phyloP scores from a whole-genome alignment of 2,888 invertebrate species.

The Julus scanicus region DNA sequence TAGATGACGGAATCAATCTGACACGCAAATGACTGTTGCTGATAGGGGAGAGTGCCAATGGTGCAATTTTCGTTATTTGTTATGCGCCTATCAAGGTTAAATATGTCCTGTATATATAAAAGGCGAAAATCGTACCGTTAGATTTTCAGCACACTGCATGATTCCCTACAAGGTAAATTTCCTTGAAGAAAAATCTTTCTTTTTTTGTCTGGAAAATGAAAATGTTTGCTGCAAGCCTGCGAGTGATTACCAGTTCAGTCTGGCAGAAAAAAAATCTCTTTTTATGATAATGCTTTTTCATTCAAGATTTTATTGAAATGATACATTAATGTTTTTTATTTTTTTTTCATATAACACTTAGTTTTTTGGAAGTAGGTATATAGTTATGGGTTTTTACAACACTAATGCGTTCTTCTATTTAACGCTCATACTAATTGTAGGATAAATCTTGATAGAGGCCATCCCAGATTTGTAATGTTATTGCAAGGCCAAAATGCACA shows the following conservation, averaged over 20 bases:
- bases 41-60: slow-evolving; percentile 22
- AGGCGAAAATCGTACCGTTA: background rate
- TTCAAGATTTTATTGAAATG: too few relatives aligned
- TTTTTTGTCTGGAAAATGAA: background rate
- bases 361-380: too few relatives aligned
- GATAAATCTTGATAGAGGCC: too few relatives aligned
- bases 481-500: too few relatives aligned
- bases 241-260: background rate
- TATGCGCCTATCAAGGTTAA: background rate
- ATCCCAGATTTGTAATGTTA: too few relatives aligned
- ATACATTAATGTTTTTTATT: too few relatives aligned
- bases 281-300: background rate
- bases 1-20: slow-evolving; percentile 38
- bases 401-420: too few relatives aligned
- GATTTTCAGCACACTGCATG: background rate
- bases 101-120: background rate
- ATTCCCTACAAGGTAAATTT: slow-evolving; percentile 18
- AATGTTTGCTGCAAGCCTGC: background rate
- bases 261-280: background rate
- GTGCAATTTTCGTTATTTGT: slow-evolving; percentile 41
- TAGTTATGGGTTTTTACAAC: too few relatives aligned
- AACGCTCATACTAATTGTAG: too few relatives aligned
- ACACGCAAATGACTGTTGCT: slow-evolving; percentile 12
- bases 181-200: background rate
- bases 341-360: too few relatives aligned